A percentile compares a stretch with the other conserved stretches of the same genome.
phyloP scores from a whole-genome alignment of 1,140 invertebrate genomes.

The Scaptodrosophila lebanonensis region DNA sequence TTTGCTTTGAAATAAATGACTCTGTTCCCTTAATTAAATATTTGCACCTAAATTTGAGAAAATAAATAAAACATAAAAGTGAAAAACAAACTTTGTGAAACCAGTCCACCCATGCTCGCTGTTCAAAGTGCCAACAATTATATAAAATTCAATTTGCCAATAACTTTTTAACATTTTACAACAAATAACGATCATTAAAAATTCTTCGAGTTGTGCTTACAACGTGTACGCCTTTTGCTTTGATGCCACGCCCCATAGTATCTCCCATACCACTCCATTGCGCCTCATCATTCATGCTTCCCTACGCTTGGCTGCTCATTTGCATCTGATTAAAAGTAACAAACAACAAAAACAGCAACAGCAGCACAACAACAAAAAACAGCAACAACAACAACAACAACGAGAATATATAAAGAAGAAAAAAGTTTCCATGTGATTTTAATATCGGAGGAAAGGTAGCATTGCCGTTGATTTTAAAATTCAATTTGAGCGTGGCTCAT shows the following conservation, averaged over 20 bases:
- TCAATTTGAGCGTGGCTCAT: conserved; percentile 48
- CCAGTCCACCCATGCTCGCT: conserved; percentile 7
- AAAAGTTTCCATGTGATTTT: conserved; percentile 16
- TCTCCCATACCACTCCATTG: too few relatives aligned
- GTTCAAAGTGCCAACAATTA: conserved; percentile 22
- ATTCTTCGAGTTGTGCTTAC: conserved; percentile 25
- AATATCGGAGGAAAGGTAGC: not conserved
- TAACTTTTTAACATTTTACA: conserved; percentile 33
- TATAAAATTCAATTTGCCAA: conserved; percentile 40
- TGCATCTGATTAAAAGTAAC: conserved; percentile 55
- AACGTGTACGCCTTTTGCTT: too few relatives aligned
- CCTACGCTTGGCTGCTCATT: conserved; percentile 26
- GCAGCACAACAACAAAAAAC: conserved; percentile 19
- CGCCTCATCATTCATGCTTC: too few relatives aligned
- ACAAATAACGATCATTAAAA: conserved; percentile 42
- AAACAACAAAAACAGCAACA: conserved; percentile 21
- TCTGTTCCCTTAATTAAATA: conserved; percentile 9
- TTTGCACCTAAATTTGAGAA: too few relatives aligned
- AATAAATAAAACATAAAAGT: too few relatives aligned
- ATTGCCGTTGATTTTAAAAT: conserved; percentile 44
- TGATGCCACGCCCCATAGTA: too few relatives aligned
- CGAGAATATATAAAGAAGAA: not conserved
- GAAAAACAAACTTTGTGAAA: too few relatives aligned
- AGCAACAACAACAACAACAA: conserved; percentile 17
- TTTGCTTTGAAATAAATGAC: not conserved